Percentiles rank a stretch among this genome's conserved stretches.
phyloP scores from a whole-genome alignment of 2,888 invertebrate species.

The Epistrophella euchroma region DNA sequence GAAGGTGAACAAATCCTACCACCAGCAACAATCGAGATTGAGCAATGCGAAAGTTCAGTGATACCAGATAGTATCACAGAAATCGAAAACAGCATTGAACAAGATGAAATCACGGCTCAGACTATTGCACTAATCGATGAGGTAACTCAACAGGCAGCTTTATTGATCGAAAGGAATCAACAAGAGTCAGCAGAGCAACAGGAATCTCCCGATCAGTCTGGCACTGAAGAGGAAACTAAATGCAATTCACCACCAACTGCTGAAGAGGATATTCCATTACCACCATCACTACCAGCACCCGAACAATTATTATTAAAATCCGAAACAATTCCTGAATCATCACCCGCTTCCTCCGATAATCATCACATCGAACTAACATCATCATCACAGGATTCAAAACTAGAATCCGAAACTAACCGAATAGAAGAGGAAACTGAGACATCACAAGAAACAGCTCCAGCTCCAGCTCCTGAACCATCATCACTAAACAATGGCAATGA shows the following conservation, averaged over 20 bases:
- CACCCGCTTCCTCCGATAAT: constrained; percentile 62
- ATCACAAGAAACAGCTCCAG: constrained; percentile 55
- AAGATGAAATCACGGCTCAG: constrained; percentile 68
- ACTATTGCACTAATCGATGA: constrained; percentile 71
- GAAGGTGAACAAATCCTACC: constrained; percentile 33
- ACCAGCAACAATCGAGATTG: constrained; percentile 27
- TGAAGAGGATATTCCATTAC: constrained; percentile 66
- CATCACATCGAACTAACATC: constrained; percentile 32
- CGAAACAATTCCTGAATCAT: constrained; percentile 61
- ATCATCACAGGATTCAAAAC: constrained; percentile 60
- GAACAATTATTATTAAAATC: constrained; percentile 60
- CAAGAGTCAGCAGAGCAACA: constrained; percentile 29
- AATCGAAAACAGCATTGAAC: constrained; percentile 43
- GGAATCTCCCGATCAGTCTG: constrained; percentile 51
- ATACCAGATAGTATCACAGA: constrained; percentile 47
- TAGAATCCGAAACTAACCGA: constrained; percentile 61
- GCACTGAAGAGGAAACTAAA: constrained; percentile 68
- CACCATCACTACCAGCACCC: constrained; percentile 62
- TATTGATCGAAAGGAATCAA: constrained; percentile 52
- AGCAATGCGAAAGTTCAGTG: constrained; percentile 44
- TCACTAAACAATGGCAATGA: constrained; percentile 64
- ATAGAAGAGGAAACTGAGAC: constrained; percentile 44
- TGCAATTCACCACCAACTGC: constrained; percentile 75
- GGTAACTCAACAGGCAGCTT: constrained; percentile 66
- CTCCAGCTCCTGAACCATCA: constrained; percentile 32